Conservation (phyloP, 2,888 invertebrate genomes). For the Keiferia lycopersicella region DNA sequence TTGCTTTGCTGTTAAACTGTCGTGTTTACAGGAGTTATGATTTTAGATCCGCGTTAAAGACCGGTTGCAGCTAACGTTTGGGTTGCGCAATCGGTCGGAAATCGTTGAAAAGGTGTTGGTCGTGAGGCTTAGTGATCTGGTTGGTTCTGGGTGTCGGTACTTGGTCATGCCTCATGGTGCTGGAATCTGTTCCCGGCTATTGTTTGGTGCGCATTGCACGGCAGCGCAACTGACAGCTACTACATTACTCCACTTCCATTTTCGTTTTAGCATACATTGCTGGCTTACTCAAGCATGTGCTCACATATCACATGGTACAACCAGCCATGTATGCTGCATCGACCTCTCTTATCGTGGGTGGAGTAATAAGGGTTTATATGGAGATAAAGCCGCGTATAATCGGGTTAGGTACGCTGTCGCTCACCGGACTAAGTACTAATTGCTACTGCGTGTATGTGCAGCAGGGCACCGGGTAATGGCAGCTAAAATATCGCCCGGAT, state of each 20-base stretch:
- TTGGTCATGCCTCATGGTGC: constrained; percentile 48
- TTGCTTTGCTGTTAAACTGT: constrained; percentile 44
- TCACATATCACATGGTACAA: too few relatives aligned
- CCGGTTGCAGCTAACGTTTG: constrained; percentile 41
- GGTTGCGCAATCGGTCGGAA: constrained; percentile 50
- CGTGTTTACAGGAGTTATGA: constrained; percentile 55
- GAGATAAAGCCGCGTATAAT: constrained; percentile 70
- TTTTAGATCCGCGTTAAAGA: constrained; percentile 45
- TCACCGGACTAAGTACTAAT: constrained; percentile 72
- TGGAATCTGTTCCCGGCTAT: constrained; percentile 65
- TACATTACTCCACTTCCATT: too few relatives aligned
- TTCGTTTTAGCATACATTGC: too few relatives aligned
- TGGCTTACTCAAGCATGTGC: too few relatives aligned
- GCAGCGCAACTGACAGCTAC: constrained; percentile 32
- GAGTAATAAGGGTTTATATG: constrained; percentile 57
- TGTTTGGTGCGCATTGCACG: constrained; percentile 46
- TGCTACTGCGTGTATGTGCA: constrained; percentile 66
- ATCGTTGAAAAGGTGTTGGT: constrained; percentile 51
- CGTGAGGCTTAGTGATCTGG: constrained; percentile 51
- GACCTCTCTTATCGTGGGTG: constrained; percentile 63
- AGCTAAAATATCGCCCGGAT: constrained; percentile 57
- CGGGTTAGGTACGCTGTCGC: constrained; percentile 74
- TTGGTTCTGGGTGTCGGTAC: constrained; percentile 51
- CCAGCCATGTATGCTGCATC: constrained; percentile 48
- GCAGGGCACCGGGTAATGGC: constrained; percentile 63